These are phyloP conservation scores for Grus americana DNA, from an alignment of 2,113 vertebrate genomes.

Conservation along the genomic window DNA sequence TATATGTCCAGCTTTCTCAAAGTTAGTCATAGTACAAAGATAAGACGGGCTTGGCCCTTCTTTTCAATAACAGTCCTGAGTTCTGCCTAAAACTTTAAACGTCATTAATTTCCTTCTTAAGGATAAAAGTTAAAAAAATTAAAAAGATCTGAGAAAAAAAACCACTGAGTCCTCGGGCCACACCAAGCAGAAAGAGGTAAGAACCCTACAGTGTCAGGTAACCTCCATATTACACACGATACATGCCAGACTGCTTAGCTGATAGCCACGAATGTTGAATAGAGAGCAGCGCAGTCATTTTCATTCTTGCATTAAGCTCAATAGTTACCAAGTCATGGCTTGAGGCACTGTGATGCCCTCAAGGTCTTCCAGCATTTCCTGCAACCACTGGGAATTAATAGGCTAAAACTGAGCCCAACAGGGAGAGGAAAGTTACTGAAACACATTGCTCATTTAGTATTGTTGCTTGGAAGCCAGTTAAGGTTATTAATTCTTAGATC, in stretches of 20 bases:
- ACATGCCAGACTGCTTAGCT: not conserved
- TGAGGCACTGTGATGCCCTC: not conserved
- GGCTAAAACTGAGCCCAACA: not conserved
- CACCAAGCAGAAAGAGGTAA: not conserved
- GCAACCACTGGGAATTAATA: constrained; percentile 4
- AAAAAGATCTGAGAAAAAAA: not conserved
- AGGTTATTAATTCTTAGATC: constrained; percentile 35
- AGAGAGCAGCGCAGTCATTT: not conserved
- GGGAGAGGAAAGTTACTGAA: not conserved
- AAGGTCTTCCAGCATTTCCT: not conserved
- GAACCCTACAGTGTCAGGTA: not conserved
- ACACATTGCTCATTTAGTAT: not conserved
- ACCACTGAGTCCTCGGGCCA: not conserved
- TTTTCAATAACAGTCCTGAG: not conserved
- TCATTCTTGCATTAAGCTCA: not conserved
- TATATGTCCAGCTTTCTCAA: not conserved
- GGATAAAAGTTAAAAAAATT: not conserved
- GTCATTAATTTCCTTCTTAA: not conserved
- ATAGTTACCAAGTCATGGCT: not conserved
- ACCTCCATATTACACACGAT: not conserved
- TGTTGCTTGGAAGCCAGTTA: not conserved
- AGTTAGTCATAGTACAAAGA: not conserved
- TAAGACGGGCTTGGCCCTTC: not conserved
- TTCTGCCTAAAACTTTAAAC: not conserved
- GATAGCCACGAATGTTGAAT: not conserved